A percentile compares a stretch with the other conserved stretches of the same genome.
phyloP scores from a whole-genome alignment of 2,888 invertebrate species.

The Rambutsinella grinnellia region DNA sequence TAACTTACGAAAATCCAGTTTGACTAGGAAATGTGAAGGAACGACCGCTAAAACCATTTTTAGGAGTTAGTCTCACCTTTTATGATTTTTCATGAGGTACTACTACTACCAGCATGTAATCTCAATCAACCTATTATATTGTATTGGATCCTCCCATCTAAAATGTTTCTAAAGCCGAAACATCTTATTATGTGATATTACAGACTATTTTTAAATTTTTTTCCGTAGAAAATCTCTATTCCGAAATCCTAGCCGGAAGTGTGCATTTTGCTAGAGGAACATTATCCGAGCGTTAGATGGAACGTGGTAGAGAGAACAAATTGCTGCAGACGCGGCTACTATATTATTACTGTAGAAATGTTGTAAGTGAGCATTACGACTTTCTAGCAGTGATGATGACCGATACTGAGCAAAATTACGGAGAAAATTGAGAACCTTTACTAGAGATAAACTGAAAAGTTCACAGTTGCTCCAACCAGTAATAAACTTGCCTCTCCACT shows the following conservation, averaged over 20 bases:
- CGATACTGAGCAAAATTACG: conserved; percentile 30
- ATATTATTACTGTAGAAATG: neutral
- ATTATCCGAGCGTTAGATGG: neutral
- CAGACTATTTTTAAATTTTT: neutral
- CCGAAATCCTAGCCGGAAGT: conserved; percentile 38
- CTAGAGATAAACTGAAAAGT: neutral
- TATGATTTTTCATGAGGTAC: too few species aligned
- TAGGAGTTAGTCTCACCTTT: too few species aligned
- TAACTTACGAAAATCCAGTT: neutral
- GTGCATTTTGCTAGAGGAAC: conserved; percentile 16
- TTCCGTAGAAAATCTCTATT: conserved; percentile 35
- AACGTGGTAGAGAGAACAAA: too few species aligned
- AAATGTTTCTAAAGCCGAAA: neutral
- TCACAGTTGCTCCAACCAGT: neutral
- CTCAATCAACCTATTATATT: conserved; percentile 1
- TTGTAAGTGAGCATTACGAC: neutral
- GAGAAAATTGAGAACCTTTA: conserved; percentile 39
- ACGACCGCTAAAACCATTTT: too few species aligned
- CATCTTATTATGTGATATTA: conserved; percentile 5
- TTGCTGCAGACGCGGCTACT: neutral
- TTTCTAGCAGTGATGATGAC: conserved; percentile 12
- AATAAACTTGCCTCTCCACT: too few species aligned
- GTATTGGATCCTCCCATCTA: too few species aligned
- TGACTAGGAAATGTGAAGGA: too few species aligned
- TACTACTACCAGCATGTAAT: neutral